Evolutionary conservation across 2,888 invertebrate species (phyloP), one percentile per base, ranked within the genome.

Genomic region (Phortica magna): DNA sequence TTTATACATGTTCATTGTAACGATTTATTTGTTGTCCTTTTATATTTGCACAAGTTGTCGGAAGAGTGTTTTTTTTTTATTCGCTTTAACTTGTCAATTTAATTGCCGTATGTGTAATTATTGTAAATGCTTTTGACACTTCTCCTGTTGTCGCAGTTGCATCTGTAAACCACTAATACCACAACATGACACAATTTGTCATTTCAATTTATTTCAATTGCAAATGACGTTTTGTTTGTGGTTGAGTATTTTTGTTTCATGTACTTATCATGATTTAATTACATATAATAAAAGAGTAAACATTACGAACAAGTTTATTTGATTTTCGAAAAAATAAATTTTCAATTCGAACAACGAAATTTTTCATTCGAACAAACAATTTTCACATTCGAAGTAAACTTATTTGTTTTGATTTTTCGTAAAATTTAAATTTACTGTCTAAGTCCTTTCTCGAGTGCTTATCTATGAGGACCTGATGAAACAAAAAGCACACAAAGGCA

Each of bases 191-290:
- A 88, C 87, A 86, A 85, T 86, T 86, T 86, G 85, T 86, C 88
- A 88, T 85, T 83, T 86, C 87, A 79, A 83, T 85, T 86, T 88
- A 83, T 88, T 88, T 85, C 83, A 87, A 83, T 86, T 88, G 80
- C 87, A 84, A 86, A 86, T 67, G 61, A 61, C 9, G 14, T 12
- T 48, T 48, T 12, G 10, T 48, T 48, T 12, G 10, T 48, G 48
- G 48, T 12, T 12, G 7, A 9, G 48, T 48, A 6, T 9, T 12
- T 9, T 14, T 7, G 43, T 6, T 12, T 48, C 14, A 12, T 48
- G 48, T 48, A 48, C 7, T 48, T 6, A 7, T 48, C 31, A 31
- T 31, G 31, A 31, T 31, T 31, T 31, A 2, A 31, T 31, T 31
- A 31, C 31, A 31, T 31, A 4, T 31, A 31, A 31, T 31, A 31